phyloP scores from a whole-genome alignment of 2,113 vertebrate species.

The Cryptomyrus ogoouensis region DNA sequence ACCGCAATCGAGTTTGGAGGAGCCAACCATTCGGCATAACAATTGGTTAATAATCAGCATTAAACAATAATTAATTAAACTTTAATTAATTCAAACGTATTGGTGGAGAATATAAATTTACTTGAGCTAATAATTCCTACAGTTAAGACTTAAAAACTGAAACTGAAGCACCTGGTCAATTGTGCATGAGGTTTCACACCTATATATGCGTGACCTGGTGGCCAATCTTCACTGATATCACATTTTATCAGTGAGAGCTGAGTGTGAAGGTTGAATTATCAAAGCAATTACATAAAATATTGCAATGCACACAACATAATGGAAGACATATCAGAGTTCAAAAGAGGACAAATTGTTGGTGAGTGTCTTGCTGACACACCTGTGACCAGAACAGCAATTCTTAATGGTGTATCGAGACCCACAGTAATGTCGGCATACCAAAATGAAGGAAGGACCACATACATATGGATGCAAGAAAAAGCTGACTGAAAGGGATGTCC shows the following conservation, averaged over 20 bases:
- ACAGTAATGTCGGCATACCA: not conserved
- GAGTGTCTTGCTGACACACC: not conserved
- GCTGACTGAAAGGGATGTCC: not conserved
- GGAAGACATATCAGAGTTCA: not conserved
- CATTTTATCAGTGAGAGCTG: not conserved
- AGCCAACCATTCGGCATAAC: too few species aligned
- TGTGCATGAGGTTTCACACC: not conserved
- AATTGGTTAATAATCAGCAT: too few species aligned
- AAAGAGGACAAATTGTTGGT: not conserved
- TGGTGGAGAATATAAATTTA: too few species aligned
- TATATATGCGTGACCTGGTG: not conserved
- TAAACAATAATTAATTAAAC: too few species aligned
- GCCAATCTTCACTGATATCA: too few species aligned
- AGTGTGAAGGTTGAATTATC: not conserved
- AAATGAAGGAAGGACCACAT: not conserved
- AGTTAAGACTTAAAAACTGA: not conserved
- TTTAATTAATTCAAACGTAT: too few species aligned
- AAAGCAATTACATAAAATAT: not conserved
- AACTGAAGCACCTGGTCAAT: not conserved
- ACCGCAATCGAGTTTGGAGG: too few species aligned
- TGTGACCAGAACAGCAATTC: not conserved
- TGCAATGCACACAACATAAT: not conserved
- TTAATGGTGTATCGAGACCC: not conserved
- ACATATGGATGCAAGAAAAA: not conserved
- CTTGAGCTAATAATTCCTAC: too few species aligned